A percentile compares a stretch with the other conserved stretches of the same genome.
Evolutionary conservation across 2,888 invertebrate genomes (phyloP).

Genomic region (Leucoma salicis): DNA sequence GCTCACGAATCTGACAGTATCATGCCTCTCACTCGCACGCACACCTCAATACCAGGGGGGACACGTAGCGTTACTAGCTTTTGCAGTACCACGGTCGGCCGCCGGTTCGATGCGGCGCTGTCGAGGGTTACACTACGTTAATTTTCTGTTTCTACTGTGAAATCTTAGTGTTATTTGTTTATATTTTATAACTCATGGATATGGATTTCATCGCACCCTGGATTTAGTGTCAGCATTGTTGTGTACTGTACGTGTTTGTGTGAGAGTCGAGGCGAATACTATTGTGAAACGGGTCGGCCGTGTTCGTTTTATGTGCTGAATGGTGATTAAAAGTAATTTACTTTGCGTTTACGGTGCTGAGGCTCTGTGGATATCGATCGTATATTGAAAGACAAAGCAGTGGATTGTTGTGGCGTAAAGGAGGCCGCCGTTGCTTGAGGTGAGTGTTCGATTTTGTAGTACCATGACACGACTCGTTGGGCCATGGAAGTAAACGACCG

Average conservation of each 20-base stretch:
- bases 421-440: slow-evolving; percentile 54
- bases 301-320: slow-evolving; percentile 73
- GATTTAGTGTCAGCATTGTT: slow-evolving; percentile 55
- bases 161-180: slow-evolving; percentile 77
- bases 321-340: slow-evolving; percentile 79
- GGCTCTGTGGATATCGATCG: slow-evolving; percentile 74
- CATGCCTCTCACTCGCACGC: slow-evolving; percentile 52
- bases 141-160: slow-evolving; percentile 63
- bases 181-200: slow-evolving; percentile 56
- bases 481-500: slow-evolving; percentile 25
- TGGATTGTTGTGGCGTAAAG: slow-evolving; percentile 62
- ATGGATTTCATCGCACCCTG: slow-evolving; percentile 59
- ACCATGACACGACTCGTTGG: slow-evolving; percentile 25
- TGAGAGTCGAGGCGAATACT: slow-evolving; percentile 50
- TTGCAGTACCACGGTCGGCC: slow-evolving; percentile 74
- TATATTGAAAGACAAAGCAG: slow-evolving; percentile 67
- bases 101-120: slow-evolving; percentile 76
- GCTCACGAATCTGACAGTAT: slow-evolving; percentile 9
- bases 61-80: slow-evolving; percentile 67
- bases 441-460: slow-evolving; percentile 45
- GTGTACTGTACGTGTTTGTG: slow-evolving; percentile 65
- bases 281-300: slow-evolving; percentile 66
- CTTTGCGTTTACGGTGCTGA: slow-evolving; percentile 75
- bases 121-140: slow-evolving; percentile 68
- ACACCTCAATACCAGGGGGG: slow-evolving; percentile 54